Evolutionary conservation across 2,113 vertebrate species (phyloP).

Genomic region (Rhinopomastus cyanomelas): DNA sequence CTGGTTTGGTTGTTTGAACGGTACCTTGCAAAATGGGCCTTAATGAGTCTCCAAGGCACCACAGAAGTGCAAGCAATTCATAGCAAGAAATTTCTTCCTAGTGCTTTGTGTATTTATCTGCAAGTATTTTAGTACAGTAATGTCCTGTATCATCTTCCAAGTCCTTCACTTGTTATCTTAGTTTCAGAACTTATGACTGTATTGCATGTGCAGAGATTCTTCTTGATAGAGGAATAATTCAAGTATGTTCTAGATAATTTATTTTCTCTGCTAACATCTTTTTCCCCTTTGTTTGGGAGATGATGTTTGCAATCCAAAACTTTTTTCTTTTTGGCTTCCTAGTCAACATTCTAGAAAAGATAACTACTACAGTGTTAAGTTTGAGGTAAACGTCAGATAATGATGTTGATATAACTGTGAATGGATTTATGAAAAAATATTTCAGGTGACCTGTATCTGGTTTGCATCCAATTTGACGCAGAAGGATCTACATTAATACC

Average conservation of each 20-base stretch:
- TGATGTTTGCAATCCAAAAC: not conserved
- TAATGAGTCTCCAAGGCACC: not conserved
- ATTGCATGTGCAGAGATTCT: not conserved
- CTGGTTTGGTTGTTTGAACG: not conserved
- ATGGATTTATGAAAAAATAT: not conserved
- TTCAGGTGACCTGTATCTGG: not conserved
- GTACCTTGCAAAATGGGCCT: not conserved
- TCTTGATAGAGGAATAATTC: not conserved
- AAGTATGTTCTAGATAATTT: not conserved
- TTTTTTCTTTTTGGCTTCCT: not conserved
- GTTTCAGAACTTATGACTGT: not conserved
- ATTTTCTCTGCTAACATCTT: not conserved
- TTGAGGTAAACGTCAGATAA: not conserved
- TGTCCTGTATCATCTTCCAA: not conserved
- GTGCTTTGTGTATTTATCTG: not conserved
- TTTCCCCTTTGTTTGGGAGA: not conserved
- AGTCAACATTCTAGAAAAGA: not conserved
- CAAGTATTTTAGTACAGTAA: not conserved
- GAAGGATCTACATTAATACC: not conserved
- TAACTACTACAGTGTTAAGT: not conserved
- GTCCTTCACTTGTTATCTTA: not conserved
- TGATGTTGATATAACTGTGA: not conserved
- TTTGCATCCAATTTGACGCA: not conserved
- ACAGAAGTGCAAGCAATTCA: not conserved
- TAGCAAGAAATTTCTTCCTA: not conserved